phyloP scores from a whole-genome alignment of 64 coral and sea anemone genomes.

The Pocillopora verrucosa region DNA sequence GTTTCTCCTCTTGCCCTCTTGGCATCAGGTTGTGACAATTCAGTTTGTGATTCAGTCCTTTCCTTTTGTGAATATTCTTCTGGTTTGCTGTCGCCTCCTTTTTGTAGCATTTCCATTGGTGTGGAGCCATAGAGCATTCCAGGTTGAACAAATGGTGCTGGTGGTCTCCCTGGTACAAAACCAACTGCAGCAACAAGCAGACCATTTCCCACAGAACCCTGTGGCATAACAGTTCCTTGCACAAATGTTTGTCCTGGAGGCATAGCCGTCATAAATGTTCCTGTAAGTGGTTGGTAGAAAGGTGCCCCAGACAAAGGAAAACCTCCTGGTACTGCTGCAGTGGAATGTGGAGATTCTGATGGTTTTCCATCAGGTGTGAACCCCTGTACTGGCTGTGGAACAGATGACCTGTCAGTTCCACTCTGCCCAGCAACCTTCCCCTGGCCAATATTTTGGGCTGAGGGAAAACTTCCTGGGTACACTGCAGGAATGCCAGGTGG shows the following conservation, averaged over 20 bases:
- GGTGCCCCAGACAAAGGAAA: slow-evolving; percentile 35
- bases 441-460: slow-evolving; percentile 1
- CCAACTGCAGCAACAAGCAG: slow-evolving; percentile 78
- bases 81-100: slow-evolving; percentile 37
- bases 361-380: slow-evolving; percentile 31
- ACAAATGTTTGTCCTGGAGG: slow-evolving; percentile 63
- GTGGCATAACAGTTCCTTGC: slow-evolving; percentile 59
- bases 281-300: slow-evolving; percentile 71
- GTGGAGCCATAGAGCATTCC: slow-evolving; percentile 70
- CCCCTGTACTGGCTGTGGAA: neutral
- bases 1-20: slow-evolving; percentile 74
- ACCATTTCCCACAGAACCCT: slow-evolving; percentile 77
- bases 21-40: slow-evolving; percentile 58
- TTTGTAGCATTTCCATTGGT: slow-evolving; percentile 30
- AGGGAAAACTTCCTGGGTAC: slow-evolving; percentile 3
- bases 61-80: slow-evolving; percentile 43
- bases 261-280: slow-evolving; percentile 52
- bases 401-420: neutral
- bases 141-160: slow-evolving; percentile 63
- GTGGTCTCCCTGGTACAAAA: slow-evolving; percentile 69
- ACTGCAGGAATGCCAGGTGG: slow-evolving; percentile 27
- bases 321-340: slow-evolving; percentile 44
- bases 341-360: slow-evolving; percentile 10
- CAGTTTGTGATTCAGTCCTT: slow-evolving; percentile 40
- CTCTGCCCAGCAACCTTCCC: neutral